Conservation (phyloP, 1,140 invertebrate genomes). For the Homarus americanus region DNA sequence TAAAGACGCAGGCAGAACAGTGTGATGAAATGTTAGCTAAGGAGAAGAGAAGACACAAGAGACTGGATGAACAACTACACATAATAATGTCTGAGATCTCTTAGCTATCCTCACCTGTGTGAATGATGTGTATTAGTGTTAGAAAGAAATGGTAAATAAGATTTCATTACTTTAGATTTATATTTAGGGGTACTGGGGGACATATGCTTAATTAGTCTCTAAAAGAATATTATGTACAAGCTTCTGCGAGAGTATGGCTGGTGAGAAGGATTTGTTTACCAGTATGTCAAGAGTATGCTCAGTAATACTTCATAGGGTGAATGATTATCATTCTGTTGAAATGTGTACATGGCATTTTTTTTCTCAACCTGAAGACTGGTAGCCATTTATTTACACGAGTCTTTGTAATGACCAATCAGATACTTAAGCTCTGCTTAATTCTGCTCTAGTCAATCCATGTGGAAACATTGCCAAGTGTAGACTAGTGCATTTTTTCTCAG, state of each 20-base stretch:
- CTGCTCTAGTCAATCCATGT: background rate
- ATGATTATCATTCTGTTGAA: background rate
- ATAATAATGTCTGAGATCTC: constrained; percentile 66
- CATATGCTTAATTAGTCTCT: background rate
- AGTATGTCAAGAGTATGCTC: too few relatives aligned
- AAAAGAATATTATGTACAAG: background rate
- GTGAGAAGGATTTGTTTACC: background rate
- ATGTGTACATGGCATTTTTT: background rate
- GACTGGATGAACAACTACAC: constrained; percentile 70
- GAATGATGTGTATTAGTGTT: background rate
- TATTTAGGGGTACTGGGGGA: background rate
- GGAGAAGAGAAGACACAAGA: constrained; percentile 57
- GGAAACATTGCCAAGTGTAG: background rate
- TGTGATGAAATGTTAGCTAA: constrained; percentile 64
- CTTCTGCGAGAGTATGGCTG: background rate
- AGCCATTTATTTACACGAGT: background rate
- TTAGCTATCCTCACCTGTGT: constrained; percentile 24
- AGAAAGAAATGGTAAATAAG: background rate
- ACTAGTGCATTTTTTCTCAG: background rate
- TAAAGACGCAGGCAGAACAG: constrained; percentile 54
- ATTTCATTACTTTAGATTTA: constrained; percentile 4
- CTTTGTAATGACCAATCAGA: background rate
- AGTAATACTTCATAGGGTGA: background rate
- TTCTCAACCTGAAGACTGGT: background rate
- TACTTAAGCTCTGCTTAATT: background rate